These are phyloP conservation scores for Agrochola litura DNA, from an alignment of 2,888 invertebrate species.

Conservation along the genomic window DNA sequence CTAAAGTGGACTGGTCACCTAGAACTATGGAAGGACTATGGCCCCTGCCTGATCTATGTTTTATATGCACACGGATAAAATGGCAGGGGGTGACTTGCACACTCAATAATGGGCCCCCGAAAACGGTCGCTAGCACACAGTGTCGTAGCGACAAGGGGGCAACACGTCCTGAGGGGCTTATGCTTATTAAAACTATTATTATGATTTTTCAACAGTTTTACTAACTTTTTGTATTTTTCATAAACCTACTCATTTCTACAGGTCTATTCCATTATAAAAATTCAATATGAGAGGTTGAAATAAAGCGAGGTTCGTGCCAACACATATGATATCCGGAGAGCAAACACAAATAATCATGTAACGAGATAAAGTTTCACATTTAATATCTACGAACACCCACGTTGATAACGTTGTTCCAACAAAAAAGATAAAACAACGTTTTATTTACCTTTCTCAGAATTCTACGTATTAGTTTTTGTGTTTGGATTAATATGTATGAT, in stretches of 20 bases:
- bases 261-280: slow-evolving; percentile 19
- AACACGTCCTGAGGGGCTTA: too few relatives aligned
- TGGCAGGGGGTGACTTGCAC: too few relatives aligned
- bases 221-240: background rate
- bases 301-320: slow-evolving; percentile 26
- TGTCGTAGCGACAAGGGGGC: too few relatives aligned
- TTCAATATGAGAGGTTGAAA: slow-evolving; percentile 21
- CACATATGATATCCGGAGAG: slow-evolving; percentile 39
- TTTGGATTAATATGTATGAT: slow-evolving; percentile 29
- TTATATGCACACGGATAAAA: too few relatives aligned
- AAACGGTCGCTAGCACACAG: too few relatives aligned
- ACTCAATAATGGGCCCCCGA: too few relatives aligned
- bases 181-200: too few relatives aligned
- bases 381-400: slow-evolving; percentile 45
- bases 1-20: too few relatives aligned
- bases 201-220: background rate
- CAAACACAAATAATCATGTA: slow-evolving; percentile 53
- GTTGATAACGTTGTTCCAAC: slow-evolving; percentile 50
- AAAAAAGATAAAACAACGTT: slow-evolving; percentile 39
- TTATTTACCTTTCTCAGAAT: slow-evolving; percentile 47
- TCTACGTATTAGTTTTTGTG: slow-evolving; percentile 23
- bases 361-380: slow-evolving; percentile 58
- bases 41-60: too few relatives aligned
- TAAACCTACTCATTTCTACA: background rate
- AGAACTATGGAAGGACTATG: too few relatives aligned